phyloP scores from a whole-genome alignment of 2,888 invertebrate species.

The Aleiodes alternator region DNA sequence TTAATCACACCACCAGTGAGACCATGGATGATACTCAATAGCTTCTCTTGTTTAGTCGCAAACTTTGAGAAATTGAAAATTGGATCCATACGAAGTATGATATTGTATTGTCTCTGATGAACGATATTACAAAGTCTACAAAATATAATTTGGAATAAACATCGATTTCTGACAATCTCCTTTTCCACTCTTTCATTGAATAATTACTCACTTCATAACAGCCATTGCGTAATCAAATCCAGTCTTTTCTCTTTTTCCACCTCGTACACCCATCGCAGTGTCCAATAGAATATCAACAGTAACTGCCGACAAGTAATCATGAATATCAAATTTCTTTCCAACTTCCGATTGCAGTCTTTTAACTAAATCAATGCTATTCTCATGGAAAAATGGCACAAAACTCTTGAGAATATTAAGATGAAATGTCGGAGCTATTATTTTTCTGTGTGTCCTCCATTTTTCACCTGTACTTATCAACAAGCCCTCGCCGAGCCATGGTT shows the following conservation, averaged over 20 bases:
- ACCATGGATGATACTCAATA: conserved; percentile 76
- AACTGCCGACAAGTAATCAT: conserved; percentile 76
- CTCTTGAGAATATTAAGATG: conserved; percentile 77
- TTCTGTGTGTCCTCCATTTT: conserved; percentile 77
- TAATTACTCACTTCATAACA: conserved; percentile 77
- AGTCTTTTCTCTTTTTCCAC: conserved; percentile 74
- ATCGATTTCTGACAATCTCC: conserved; percentile 7
- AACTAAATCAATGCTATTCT: conserved; percentile 75
- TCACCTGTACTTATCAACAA: conserved; percentile 74
- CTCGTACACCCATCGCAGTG: conserved; percentile 79
- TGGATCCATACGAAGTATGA: conserved; percentile 75
- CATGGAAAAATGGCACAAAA: conserved; percentile 77
- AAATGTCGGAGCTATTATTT: conserved; percentile 78
- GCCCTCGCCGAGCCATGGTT: conserved; percentile 74
- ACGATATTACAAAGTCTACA: conserved; percentile 78
- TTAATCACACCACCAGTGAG: conserved; percentile 75
- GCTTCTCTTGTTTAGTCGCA: conserved; percentile 74
- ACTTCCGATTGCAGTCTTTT: conserved; percentile 71
- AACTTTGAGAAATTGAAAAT: conserved; percentile 76
- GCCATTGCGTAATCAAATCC: conserved; percentile 78
- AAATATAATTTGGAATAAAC: conserved; percentile 34
- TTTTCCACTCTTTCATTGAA: background rate
- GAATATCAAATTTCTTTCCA: conserved; percentile 76
- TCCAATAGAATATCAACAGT: conserved; percentile 78
- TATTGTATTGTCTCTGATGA: conserved; percentile 76